Base-by-base conservation (phyloP, 2,888 invertebrate genomes). In the Melikaiella ostensackeni region DNA sequence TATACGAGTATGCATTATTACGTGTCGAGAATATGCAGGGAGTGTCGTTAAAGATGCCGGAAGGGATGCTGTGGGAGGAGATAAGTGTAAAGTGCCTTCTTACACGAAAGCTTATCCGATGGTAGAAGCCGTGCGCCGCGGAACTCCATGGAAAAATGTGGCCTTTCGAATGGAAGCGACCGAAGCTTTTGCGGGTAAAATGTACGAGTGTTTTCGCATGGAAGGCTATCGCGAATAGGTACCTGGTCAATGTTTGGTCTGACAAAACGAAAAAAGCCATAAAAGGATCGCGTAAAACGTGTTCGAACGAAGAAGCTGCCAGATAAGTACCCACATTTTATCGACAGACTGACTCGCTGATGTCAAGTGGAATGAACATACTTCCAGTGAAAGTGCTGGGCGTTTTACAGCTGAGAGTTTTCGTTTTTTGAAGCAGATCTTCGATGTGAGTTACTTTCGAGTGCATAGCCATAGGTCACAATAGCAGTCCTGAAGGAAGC, bases 301-400 rank as follows among this genome's bases (percentile, higher is more conserved):
- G 46, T 79, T 77, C 33, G 42, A 35, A 70, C 77, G 79, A 75
- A 78, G 77, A 77, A 79, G 74, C 75, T 77, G 57, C 46, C 30
- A 70, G 74, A 76, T 77, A 79, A 81, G 77, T 81, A 74, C 74
- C 66, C 79, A 79, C 77, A 75, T 81, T 80, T 80, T 81, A 81
- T 79, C 79, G 79, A 76, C 79, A 79, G 81, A 63, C 75, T 66
- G 70, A 55, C 78, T 81, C 75, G 75, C 75, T 19, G 74, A 63
- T 78, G 74, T 80, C 79, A 73, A 79, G 78, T 74, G 78, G 81
- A 74, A 81, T 79, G 78, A 78, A 78, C 78, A 80, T 74, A 66
- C 46, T 66, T 66, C 42, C 46, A 66, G 66, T 66, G 66, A 66
- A 66, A 66, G 66, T 66, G 66, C 66, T 46, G 46, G 66, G 66